Conservation (phyloP, 2,797 vertebrate genomes). For the Xerus rutilus region DNA sequence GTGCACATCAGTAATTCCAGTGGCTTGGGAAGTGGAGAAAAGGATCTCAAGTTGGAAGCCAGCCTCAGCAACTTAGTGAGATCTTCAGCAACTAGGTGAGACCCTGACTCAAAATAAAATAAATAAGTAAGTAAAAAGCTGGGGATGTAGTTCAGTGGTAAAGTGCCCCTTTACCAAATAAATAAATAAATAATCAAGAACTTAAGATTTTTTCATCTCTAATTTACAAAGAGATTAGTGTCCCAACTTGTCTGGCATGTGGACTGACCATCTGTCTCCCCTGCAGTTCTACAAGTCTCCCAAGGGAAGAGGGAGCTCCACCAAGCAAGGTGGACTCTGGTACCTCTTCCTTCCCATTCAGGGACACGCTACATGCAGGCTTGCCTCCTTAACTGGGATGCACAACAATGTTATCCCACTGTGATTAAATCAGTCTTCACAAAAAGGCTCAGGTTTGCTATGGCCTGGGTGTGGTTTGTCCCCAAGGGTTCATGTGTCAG, state of each 20-base stretch:
- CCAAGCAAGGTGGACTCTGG: rapidly evolving
- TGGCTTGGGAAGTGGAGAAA: too few relatives aligned
- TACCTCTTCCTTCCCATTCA: background rate
- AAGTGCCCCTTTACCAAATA: too few relatives aligned
- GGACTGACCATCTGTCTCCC: background rate
- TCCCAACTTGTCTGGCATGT: background rate
- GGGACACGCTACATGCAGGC: rapidly evolving
- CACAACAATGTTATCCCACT: background rate
- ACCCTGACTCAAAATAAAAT: too few relatives aligned
- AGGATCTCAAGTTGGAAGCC: too few relatives aligned
- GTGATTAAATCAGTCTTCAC: background rate
- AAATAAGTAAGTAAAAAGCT: too few relatives aligned
- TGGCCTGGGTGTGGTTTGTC: background rate
- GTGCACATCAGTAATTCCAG: too few relatives aligned
- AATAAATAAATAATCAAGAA: background rate
- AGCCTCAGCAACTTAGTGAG: too few relatives aligned
- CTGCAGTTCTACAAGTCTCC: background rate
- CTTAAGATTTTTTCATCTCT: background rate
- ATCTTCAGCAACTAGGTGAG: too few relatives aligned
- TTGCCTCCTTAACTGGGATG: background rate
- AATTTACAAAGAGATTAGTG: background rate
- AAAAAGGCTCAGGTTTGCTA: background rate
- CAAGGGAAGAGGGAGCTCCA: background rate
- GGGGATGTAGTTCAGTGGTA: too few relatives aligned
- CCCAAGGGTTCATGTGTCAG: background rate